These are phyloP conservation scores for Ligdia adustata DNA, from an alignment of 2,888 invertebrate genomes.

Conservation along the genomic window DNA sequence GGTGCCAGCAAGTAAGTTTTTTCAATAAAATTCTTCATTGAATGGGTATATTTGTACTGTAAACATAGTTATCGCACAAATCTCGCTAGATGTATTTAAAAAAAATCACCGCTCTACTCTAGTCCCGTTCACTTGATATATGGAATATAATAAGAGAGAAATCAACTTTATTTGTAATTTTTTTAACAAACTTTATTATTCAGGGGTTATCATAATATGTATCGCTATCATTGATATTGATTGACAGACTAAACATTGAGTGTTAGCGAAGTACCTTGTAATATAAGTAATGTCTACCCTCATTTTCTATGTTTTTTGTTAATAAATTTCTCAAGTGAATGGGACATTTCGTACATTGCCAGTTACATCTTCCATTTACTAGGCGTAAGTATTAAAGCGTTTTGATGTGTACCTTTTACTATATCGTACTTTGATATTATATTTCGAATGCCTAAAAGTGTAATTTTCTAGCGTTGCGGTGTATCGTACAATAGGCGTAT, in stretches of 20 bases:
- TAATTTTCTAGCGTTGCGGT: slow-evolving; percentile 37
- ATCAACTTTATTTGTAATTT: too few relatives aligned
- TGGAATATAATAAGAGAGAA: neutral
- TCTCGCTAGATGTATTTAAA: slow-evolving; percentile 4
- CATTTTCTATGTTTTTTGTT: too few relatives aligned
- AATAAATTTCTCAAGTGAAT: too few relatives aligned
- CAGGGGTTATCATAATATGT: too few relatives aligned
- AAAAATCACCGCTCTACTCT: neutral
- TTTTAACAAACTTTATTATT: too few relatives aligned
- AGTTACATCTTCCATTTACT: slow-evolving; percentile 41
- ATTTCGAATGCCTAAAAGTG: slow-evolving; percentile 40
- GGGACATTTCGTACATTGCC: slow-evolving; percentile 39
- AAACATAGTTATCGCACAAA: slow-evolving; percentile 31
- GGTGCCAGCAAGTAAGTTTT: too few relatives aligned
- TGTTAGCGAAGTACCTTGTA: too few relatives aligned
- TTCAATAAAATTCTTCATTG: neutral
- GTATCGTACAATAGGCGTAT: slow-evolving; percentile 25
- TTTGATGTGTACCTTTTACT: slow-evolving; percentile 50
- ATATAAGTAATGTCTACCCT: too few relatives aligned
- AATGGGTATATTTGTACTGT: slow-evolving; percentile 18
- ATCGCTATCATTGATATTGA: too few relatives aligned
- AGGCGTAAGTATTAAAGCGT: slow-evolving; percentile 46
- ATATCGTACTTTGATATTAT: slow-evolving; percentile 41
- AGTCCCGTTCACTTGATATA: slow-evolving; percentile 16
- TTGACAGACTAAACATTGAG: too few relatives aligned